Conservation (phyloP, 2,113 vertebrate species). For the Siniperca chuatsi region DNA sequence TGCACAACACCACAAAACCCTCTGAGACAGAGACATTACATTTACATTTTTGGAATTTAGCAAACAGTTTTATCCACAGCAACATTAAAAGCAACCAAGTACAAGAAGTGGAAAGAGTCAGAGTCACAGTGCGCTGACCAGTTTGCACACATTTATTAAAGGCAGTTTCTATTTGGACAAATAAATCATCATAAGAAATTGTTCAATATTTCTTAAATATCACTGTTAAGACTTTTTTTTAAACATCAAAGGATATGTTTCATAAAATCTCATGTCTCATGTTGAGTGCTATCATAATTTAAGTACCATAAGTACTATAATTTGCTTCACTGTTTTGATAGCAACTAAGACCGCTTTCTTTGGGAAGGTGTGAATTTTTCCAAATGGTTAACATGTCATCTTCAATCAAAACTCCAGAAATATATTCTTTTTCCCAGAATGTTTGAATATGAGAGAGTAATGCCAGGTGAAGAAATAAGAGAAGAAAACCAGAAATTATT, state of each 20-base stretch:
- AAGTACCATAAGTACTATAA: conserved; percentile 34
- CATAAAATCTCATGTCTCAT: not conserved
- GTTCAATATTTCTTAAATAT: conserved; percentile 1
- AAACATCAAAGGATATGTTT: conserved; percentile 8
- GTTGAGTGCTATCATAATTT: conserved; percentile 31
- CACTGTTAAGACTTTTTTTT: not conserved
- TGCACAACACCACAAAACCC: conserved; percentile 50
- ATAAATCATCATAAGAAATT: not conserved
- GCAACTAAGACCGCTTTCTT: conserved; percentile 60
- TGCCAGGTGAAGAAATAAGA: conserved; percentile 62
- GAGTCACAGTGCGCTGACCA: not conserved
- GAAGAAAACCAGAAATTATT: conserved; percentile 44
- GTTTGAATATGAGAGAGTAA: conserved; percentile 30
- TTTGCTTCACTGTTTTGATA: conserved; percentile 62
- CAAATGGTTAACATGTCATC: conserved; percentile 59
- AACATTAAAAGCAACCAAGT: not conserved
- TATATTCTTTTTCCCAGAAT: conserved; percentile 36
- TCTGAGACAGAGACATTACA: conserved; percentile 29
- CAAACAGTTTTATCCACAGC: conserved; percentile 1
- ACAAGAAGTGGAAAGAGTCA: not conserved
- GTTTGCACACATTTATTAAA: conserved; percentile 6
- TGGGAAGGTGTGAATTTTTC: conserved; percentile 61
- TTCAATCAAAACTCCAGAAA: conserved; percentile 52
- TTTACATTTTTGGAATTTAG: conserved; percentile 28
- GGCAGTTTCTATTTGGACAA: not conserved